Evolutionary conservation across 2,888 invertebrate species (phyloP).

Genomic region (Lochmaea crataegi): DNA sequence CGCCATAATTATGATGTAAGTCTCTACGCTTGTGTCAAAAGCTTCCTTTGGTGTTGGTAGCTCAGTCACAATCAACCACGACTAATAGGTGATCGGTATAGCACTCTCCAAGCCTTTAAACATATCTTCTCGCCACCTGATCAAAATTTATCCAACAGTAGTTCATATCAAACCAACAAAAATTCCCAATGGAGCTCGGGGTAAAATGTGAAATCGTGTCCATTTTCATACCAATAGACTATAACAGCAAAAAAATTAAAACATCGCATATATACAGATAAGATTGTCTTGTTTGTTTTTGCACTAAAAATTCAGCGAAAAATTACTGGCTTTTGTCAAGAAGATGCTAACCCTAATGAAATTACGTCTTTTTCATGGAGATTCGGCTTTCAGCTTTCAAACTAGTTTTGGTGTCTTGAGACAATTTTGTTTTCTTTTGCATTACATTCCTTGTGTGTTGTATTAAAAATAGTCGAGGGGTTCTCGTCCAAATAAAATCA

Average conservation of each 20-base stretch:
- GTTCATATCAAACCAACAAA: too few relatives aligned
- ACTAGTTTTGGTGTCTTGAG: constrained; percentile 29
- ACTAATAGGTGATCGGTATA: too few relatives aligned
- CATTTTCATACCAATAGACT: background rate
- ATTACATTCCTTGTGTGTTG: constrained; percentile 1
- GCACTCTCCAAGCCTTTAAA: too few relatives aligned
- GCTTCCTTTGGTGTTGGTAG: too few relatives aligned
- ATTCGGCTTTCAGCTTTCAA: constrained; percentile 34
- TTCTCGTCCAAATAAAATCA: background rate
- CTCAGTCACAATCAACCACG: too few relatives aligned
- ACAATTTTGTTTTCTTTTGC: constrained; percentile 29
- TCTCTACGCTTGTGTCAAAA: too few relatives aligned
- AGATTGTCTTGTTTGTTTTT: constrained; percentile 23
- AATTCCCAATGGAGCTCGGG: background rate
- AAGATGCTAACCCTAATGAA: constrained; percentile 34
- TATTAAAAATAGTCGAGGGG: background rate
- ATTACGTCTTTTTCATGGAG: constrained; percentile 40
- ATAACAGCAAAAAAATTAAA: constrained; percentile 33
- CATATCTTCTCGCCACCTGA: too few relatives aligned
- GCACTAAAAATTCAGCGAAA: constrained; percentile 32
- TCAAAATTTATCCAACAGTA: too few relatives aligned
- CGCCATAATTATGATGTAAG: too few relatives aligned
- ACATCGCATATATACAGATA: constrained; percentile 40
- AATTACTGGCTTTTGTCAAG: constrained; percentile 34
- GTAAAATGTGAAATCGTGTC: background rate